These are phyloP conservation scores for Zingel zingel DNA, from an alignment of 2,113 vertebrate species.

Conservation along the genomic window DNA sequence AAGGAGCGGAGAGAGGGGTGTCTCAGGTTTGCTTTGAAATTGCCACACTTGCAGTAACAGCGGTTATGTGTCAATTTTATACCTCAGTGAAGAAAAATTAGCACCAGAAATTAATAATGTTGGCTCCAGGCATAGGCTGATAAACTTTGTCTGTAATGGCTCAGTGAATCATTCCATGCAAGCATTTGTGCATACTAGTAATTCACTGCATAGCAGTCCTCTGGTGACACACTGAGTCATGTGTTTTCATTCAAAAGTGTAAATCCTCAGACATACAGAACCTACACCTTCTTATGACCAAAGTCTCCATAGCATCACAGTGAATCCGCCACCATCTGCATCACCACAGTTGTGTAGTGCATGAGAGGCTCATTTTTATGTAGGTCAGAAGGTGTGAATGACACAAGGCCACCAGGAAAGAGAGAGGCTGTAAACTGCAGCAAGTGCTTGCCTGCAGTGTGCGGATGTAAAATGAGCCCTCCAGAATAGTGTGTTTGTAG, in stretches of 20 bases:
- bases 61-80: not conserved
- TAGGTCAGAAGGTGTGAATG: constrained; percentile 66
- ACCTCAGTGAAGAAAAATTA: constrained; percentile 22
- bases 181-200: not conserved
- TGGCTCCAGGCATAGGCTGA: constrained; percentile 5
- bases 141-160: constrained; percentile 9
- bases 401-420: constrained; percentile 41
- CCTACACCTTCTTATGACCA: constrained; percentile 4
- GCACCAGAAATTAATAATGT: not conserved
- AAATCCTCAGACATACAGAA: constrained; percentile 35
- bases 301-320: not conserved
- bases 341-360: constrained; percentile 20
- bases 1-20: not conserved
- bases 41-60: constrained; percentile 27
- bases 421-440: constrained; percentile 33
- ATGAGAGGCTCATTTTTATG: constrained; percentile 44
- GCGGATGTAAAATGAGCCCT: not conserved
- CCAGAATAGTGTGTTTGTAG: not conserved
- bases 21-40: constrained; percentile 33
- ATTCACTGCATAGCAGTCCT: constrained; percentile 14
- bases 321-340: not conserved
- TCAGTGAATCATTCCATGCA: constrained; percentile 26
- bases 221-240: constrained; percentile 1
- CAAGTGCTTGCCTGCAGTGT: not conserved
- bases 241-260: constrained; percentile 42